Percentiles rank a stretch among this genome's conserved stretches.
phyloP scores from a whole-genome alignment of 2,888 invertebrate genomes.

The Cephalotes varians region DNA sequence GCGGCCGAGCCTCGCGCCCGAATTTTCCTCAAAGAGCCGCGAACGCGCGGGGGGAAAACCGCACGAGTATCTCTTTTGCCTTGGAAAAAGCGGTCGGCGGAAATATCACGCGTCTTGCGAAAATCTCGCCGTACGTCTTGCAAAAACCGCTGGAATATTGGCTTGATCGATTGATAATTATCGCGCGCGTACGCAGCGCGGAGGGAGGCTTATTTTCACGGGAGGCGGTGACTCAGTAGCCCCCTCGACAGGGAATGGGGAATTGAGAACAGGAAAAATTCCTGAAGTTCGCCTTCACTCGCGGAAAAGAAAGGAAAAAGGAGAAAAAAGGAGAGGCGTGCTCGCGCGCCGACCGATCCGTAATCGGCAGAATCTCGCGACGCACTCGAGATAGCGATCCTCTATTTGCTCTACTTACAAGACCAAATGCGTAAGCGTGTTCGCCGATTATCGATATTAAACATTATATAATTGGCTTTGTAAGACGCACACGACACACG shows the following conservation, averaged over 20 bases:
- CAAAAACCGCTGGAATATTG: neutral
- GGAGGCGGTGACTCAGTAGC: neutral
- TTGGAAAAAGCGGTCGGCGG: neutral
- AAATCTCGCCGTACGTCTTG: neutral
- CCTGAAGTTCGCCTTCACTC: neutral
- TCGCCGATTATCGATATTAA: conserved; percentile 5
- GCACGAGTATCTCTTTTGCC: neutral
- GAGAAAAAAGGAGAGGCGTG: neutral
- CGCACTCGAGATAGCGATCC: neutral
- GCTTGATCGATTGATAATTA: conserved; percentile 5
- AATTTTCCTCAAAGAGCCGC: conserved; percentile 24
- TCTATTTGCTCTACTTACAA: neutral
- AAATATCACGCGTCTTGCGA: conserved; percentile 2
- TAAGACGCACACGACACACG: neutral
- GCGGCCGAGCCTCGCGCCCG: neutral
- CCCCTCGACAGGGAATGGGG: neutral
- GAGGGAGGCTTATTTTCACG: neutral
- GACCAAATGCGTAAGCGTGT: neutral
- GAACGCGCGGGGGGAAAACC: neutral
- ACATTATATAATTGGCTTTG: conserved; percentile 16
- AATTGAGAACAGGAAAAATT: conserved; percentile 1
- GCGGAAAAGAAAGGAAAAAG: neutral
- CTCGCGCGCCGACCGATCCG: neutral
- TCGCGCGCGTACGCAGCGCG: neutral
- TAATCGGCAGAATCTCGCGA: neutral